Conservation (phyloP, 2,888 invertebrate species). For the Agrypnus murinus region DNA sequence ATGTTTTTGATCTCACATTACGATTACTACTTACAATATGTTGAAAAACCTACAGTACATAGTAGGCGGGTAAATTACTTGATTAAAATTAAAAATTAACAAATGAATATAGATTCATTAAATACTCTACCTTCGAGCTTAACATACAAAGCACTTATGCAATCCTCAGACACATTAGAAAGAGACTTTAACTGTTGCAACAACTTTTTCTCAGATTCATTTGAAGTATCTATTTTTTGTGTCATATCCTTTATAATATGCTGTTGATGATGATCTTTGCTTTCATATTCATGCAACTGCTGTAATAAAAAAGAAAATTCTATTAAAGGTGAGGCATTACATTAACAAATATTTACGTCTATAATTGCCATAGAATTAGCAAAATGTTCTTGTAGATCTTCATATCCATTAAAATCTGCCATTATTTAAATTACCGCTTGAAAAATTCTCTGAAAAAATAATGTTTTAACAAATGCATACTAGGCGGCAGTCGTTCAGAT, state of each 20-base stretch:
- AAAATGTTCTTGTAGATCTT: conserved; percentile 35
- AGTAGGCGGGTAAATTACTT: no score
- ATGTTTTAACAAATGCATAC: conserved; percentile 2
- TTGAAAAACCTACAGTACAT: no score
- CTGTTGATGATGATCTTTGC: background rate
- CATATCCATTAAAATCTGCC: background rate
- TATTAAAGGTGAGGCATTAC: background rate
- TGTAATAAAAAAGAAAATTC: background rate
- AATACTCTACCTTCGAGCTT: conserved; percentile 31
- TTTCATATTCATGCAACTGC: conserved; percentile 18
- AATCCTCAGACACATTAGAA: background rate
- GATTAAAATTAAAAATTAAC: no score
- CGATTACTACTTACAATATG: no score
- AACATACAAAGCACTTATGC: conserved; percentile 17
- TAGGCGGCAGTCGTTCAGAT: background rate
- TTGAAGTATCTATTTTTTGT: conserved; percentile 24
- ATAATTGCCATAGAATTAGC: conserved; percentile 13
- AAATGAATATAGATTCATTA: no score
- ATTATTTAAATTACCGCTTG: background rate
- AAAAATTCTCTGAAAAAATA: no score
- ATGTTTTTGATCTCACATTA: no score
- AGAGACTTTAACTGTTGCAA: conserved; percentile 20
- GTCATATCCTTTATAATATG: conserved; percentile 8
- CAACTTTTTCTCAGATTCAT: conserved; percentile 19
- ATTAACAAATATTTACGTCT: conserved; percentile 5